These are phyloP conservation scores for Oithona nana DNA, from an alignment of 2,888 invertebrate genomes.

Conservation along the genomic window DNA sequence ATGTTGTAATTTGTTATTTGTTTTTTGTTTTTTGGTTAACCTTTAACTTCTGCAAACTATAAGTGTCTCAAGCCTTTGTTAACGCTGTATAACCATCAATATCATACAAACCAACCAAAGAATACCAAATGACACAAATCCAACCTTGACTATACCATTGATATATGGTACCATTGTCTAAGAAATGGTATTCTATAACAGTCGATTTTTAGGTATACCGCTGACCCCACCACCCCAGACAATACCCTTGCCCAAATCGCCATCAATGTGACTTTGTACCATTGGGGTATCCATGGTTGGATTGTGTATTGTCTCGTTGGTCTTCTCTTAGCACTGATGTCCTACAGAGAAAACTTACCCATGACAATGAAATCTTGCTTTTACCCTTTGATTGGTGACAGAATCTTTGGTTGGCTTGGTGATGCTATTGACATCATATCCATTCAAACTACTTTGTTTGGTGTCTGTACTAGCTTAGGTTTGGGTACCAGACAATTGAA, in stretches of 20 bases:
- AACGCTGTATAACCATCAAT: too few relatives aligned
- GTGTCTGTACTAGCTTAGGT: constrained; percentile 15
- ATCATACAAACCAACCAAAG: too few relatives aligned
- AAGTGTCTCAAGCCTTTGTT: too few relatives aligned
- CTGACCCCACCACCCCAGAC: constrained; percentile 6
- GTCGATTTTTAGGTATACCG: constrained; percentile 11
- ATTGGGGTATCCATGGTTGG: constrained; percentile 16
- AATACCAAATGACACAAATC: too few relatives aligned
- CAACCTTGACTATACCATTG: too few relatives aligned
- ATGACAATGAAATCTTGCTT: constrained; percentile 17
- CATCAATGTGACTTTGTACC: constrained; percentile 12
- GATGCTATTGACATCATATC: constrained; percentile 10
- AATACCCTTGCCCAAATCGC: constrained; percentile 8
- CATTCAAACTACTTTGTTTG: constrained; percentile 12
- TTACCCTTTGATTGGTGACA: constrained; percentile 12
- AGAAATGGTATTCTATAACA: too few relatives aligned
- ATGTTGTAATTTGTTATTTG: too few relatives aligned
- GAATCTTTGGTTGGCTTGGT: constrained; percentile 14
- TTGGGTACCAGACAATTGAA: constrained; percentile 10
- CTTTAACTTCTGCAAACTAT: too few relatives aligned
- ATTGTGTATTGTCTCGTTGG: constrained; percentile 10
- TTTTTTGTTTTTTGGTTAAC: too few relatives aligned
- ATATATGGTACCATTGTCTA: too few relatives aligned
- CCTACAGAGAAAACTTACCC: constrained; percentile 8
- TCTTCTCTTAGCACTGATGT: neutral